phyloP scores from a whole-genome alignment of 2,113 vertebrate genomes.

The Chamaea fasciata region DNA sequence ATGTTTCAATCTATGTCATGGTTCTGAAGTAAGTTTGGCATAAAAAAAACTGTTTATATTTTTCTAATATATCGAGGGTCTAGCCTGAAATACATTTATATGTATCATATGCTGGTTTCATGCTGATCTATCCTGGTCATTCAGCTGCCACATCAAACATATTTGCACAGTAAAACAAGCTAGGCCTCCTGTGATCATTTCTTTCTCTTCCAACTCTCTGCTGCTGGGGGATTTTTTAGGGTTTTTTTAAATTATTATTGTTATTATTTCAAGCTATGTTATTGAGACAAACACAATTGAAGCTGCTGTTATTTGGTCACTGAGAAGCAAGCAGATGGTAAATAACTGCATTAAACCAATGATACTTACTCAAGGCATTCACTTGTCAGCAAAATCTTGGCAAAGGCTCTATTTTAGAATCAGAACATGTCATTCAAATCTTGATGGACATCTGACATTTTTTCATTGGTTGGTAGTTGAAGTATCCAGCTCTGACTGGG shows the following conservation, averaged over 20 bases:
- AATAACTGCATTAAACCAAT: neutral
- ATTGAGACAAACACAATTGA: neutral
- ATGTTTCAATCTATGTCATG: neutral
- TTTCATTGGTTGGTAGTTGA: neutral
- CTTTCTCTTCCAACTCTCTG: neutral
- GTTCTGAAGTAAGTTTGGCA: neutral
- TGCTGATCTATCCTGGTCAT: neutral
- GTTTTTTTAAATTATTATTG: no score
- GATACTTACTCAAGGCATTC: neutral
- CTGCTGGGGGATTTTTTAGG: accelerated
- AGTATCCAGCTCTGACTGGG: neutral
- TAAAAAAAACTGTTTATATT: neutral
- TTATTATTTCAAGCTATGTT: neutral
- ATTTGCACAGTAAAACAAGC: neutral
- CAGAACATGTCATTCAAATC: neutral
- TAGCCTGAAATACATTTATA: neutral
- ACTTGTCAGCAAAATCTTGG: neutral
- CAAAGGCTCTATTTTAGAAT: neutral
- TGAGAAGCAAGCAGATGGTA: neutral
- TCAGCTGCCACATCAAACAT: neutral
- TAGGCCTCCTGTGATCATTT: neutral
- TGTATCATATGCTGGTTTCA: neutral
- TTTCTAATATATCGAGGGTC: neutral
- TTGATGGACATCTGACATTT: neutral
- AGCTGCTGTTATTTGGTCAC: neutral